A percentile compares a stretch with the other conserved stretches of the same genome.
Evolutionary conservation across 2,113 vertebrate species (phyloP).

Genomic region (Probosciger aterrimus): DNA sequence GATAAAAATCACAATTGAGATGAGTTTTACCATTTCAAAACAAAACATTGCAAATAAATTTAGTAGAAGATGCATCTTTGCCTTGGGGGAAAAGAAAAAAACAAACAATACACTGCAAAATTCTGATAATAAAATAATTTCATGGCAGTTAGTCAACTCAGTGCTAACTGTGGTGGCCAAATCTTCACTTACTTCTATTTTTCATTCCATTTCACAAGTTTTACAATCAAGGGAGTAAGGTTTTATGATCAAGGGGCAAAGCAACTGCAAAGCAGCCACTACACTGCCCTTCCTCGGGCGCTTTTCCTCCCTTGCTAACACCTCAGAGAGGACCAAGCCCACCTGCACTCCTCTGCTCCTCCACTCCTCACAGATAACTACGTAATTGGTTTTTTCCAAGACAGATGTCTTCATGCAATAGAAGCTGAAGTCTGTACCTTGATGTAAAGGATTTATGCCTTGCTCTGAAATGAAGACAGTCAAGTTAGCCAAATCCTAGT

Average conservation of each 20-base stretch:
- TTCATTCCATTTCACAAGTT: background rate
- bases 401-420: background rate
- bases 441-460: background rate
- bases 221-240: background rate
- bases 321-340: background rate
- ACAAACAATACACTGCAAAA: background rate
- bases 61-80: background rate
- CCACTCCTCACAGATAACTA: background rate
- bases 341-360: background rate
- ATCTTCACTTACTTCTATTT: background rate
- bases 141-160: background rate
- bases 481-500: constrained; percentile 9
- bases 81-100: background rate
- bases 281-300: background rate
- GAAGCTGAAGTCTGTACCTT: background rate
- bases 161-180: background rate
- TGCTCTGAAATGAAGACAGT: constrained; percentile 5
- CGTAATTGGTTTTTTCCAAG: background rate
- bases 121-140: background rate
- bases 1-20: constrained; percentile 30
- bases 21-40: constrained; percentile 2
- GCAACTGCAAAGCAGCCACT: background rate
- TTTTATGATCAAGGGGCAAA: background rate
- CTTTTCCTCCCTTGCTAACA: background rate
- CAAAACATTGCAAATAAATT: constrained; percentile 5